Percentiles rank a stretch among this genome's conserved stretches.
phyloP scores from a whole-genome alignment of 2,888 invertebrate species.

The Drosophila merina region DNA sequence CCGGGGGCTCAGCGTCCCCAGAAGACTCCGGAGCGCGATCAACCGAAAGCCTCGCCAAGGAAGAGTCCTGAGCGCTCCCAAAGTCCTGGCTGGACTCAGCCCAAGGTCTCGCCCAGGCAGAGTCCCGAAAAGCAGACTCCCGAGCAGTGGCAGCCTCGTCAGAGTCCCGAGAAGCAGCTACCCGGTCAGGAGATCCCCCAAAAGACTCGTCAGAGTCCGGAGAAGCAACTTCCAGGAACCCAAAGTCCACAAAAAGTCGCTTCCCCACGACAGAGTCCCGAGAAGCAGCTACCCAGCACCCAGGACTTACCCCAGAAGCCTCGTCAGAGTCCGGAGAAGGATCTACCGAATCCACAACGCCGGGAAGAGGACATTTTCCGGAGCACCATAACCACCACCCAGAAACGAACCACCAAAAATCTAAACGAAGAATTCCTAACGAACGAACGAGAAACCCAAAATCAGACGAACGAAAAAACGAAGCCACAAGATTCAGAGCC shows the following conservation, averaged over 20 bases:
- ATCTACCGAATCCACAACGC: constrained; percentile 6
- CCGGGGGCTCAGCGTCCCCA: too few relatives aligned
- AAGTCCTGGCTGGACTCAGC: constrained; percentile 10
- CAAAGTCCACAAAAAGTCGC: neutral
- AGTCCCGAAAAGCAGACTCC: constrained; percentile 12
- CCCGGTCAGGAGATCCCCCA: too few relatives aligned
- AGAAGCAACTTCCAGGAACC: neutral
- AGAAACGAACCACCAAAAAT: constrained; percentile 56
- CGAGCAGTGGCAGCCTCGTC: neutral
- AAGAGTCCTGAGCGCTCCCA: constrained; percentile 31
- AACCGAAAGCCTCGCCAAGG: constrained; percentile 16
- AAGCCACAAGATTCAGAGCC: neutral
- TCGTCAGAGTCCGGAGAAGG: constrained; percentile 25
- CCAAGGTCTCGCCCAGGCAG: constrained; percentile 24
- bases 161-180: constrained; percentile 7
- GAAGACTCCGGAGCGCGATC: neutral
- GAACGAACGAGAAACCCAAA: constrained; percentile 56
- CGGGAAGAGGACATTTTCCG: constrained; percentile 56
- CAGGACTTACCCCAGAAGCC: neutral
- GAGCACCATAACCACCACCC: constrained; percentile 49
- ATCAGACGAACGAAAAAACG: constrained; percentile 8
- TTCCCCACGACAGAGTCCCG: constrained; percentile 6
- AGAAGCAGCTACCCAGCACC: neutral
- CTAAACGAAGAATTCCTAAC: constrained; percentile 66
- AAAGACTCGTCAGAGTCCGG: constrained; percentile 17